A percentile compares a stretch with the other conserved stretches of the same genome.
These are phyloP conservation scores for Matsumurasca onukii DNA, from an alignment of 1,140 invertebrate species.

Conservation along the genomic window DNA sequence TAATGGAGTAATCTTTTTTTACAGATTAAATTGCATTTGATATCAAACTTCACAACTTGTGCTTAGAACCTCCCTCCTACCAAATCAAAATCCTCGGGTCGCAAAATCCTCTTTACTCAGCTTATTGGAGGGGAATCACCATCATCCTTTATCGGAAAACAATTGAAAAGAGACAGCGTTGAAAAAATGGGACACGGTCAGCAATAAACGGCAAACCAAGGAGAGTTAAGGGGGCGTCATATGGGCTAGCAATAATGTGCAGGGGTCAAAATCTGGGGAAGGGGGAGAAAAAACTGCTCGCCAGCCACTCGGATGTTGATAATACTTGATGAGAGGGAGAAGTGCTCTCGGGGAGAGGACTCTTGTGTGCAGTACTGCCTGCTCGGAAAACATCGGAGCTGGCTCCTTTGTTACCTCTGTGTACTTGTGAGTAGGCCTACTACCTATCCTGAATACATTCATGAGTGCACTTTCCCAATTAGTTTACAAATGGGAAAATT, in stretches of 20 bases:
- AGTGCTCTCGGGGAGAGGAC: constrained; percentile 43
- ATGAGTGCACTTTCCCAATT: too few relatives aligned
- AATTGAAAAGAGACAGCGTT: not conserved
- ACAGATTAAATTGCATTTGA: too few relatives aligned
- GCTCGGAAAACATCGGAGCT: not conserved
- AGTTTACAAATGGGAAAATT: too few relatives aligned
- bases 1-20: too few relatives aligned
- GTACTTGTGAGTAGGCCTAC: not conserved
- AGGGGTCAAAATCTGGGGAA: too few relatives aligned
- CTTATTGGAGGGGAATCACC: not conserved
- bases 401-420: not conserved
- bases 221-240: constrained; percentile 8
- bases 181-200: not conserved
- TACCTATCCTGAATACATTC: not conserved
- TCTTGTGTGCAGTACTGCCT: not conserved
- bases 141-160: constrained; percentile 2
- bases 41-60: too few relatives aligned
- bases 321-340: constrained; percentile 13
- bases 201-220: not conserved
- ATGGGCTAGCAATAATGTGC: constrained; percentile 16
- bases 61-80: too few relatives aligned
- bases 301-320: constrained; percentile 6
- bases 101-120: too few relatives aligned
- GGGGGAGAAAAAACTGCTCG: not conserved
- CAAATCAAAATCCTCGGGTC: too few relatives aligned